Percentiles rank a stretch among this genome's conserved stretches.
Conservation (phyloP, 2,888 invertebrate genomes). For the Andrena bucephala region DNA sequence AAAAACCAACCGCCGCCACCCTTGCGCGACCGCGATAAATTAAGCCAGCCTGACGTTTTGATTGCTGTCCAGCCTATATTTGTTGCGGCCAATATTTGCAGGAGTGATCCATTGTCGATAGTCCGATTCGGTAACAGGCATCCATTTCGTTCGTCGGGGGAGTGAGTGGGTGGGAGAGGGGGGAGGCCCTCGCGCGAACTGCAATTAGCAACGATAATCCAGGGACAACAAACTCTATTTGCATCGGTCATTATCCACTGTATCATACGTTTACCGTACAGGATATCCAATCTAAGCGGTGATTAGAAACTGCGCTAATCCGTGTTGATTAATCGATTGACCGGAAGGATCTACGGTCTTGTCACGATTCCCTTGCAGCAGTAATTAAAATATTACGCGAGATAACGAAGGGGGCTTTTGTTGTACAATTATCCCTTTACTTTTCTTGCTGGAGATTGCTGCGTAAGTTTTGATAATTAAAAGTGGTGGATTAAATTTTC, state of each 20-base stretch:
- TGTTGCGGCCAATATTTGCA: constrained; percentile 57
- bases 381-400: not conserved
- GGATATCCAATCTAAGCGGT: constrained; percentile 65
- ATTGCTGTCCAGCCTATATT: constrained; percentile 50
- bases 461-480: too few relatives aligned
- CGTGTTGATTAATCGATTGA: constrained; percentile 66
- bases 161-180: not conserved
- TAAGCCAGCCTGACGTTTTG: constrained; percentile 50
- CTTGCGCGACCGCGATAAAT: constrained; percentile 38
- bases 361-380: not conserved
- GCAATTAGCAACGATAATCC: constrained; percentile 66
- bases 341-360: constrained; percentile 15
- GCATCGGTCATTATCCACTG: constrained; percentile 59
- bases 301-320: constrained; percentile 59
- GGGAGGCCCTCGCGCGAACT: constrained; percentile 38
- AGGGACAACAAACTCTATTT: constrained; percentile 62
- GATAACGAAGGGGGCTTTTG: too few relatives aligned
- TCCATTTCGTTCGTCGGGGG: constrained; percentile 38
- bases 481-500: too few relatives aligned
- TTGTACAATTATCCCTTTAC: too few relatives aligned
- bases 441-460: too few relatives aligned
- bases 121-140: constrained; percentile 27
- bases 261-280: constrained; percentile 66
- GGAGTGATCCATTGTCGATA: constrained; percentile 38
- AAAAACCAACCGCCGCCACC: not conserved